phyloP scores from a whole-genome alignment of 2,888 invertebrate genomes.

The Cyaniris semiargus region DNA sequence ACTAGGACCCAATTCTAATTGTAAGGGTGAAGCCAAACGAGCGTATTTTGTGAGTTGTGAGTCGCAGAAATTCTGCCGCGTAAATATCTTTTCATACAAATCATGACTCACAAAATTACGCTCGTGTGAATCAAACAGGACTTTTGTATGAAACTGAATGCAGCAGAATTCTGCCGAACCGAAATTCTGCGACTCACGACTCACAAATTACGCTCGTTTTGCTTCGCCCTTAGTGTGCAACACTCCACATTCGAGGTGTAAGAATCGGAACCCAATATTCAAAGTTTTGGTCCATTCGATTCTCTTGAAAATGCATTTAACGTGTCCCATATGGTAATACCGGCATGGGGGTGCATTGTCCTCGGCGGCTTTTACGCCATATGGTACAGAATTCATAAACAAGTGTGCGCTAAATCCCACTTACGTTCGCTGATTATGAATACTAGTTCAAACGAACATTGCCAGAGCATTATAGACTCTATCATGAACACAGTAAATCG shows the following conservation, averaged over 20 bases:
- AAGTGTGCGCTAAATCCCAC: conserved; percentile 71
- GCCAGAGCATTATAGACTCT: conserved; percentile 38
- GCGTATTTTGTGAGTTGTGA: too few relatives aligned
- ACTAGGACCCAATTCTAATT: too few relatives aligned
- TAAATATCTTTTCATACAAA: too few relatives aligned
- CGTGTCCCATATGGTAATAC: conserved; percentile 76
- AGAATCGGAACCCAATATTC: neutral
- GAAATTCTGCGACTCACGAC: too few relatives aligned
- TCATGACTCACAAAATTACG: too few relatives aligned
- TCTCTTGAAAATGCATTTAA: conserved; percentile 76
- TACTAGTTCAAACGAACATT: conserved; percentile 39
- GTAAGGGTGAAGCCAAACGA: too few relatives aligned
- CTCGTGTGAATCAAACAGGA: too few relatives aligned
- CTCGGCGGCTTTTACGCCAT: conserved; percentile 75
- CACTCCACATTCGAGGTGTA: neutral
- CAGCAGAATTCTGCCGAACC: too few relatives aligned
- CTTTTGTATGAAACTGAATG: too few relatives aligned
- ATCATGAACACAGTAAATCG: conserved; percentile 25
- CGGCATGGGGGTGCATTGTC: conserved; percentile 73
- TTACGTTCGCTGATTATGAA: conserved; percentile 58
- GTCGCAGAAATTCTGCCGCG: too few relatives aligned
- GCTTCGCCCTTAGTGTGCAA: too few relatives aligned
- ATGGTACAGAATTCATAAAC: conserved; percentile 77
- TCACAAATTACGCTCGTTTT: too few relatives aligned
- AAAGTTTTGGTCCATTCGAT: conserved; percentile 54